These are phyloP conservation scores for Gonocerus acuteangulatus DNA, from an alignment of 2,888 invertebrate species.

Conservation along the genomic window DNA sequence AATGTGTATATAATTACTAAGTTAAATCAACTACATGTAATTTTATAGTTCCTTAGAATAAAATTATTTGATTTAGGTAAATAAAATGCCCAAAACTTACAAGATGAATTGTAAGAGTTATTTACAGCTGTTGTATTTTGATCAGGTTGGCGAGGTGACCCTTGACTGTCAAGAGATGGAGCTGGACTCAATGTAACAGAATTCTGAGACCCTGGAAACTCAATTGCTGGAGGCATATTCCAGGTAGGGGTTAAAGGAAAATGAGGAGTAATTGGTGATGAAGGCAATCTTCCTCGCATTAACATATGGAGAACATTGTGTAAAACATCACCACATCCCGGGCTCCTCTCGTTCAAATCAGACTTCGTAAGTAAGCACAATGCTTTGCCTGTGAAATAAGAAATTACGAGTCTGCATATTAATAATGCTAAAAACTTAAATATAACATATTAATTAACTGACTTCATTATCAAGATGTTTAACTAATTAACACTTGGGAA, in stretches of 20 bases:
- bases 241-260: slow-evolving; percentile 40
- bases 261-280: slow-evolving; percentile 44
- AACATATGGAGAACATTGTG: slow-evolving; percentile 87
- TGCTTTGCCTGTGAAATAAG: slow-evolving; percentile 64
- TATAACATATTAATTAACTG: too few relatives aligned
- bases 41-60: too few relatives aligned
- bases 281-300: slow-evolving; percentile 54
- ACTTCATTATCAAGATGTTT: too few relatives aligned
- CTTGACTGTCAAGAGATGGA: slow-evolving; percentile 79
- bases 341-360: slow-evolving; percentile 84
- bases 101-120: slow-evolving; percentile 1
- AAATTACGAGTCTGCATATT: too few relatives aligned
- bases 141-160: slow-evolving; percentile 67
- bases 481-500: too few relatives aligned
- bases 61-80: too few relatives aligned
- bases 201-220: slow-evolving; percentile 50
- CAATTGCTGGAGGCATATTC: slow-evolving; percentile 64
- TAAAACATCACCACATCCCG: slow-evolving; percentile 86
- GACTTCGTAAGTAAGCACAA: slow-evolving; percentile 80
- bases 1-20: too few relatives aligned
- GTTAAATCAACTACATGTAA: too few relatives aligned
- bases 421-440: slow-evolving; percentile 1
- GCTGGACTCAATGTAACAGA: slow-evolving; percentile 86
- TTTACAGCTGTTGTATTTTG: slow-evolving; percentile 6
- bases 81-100: too few relatives aligned